Evolutionary conservation across 2,113 vertebrate species (phyloP).

Genomic region (Porphyrio hochstetteri): DNA sequence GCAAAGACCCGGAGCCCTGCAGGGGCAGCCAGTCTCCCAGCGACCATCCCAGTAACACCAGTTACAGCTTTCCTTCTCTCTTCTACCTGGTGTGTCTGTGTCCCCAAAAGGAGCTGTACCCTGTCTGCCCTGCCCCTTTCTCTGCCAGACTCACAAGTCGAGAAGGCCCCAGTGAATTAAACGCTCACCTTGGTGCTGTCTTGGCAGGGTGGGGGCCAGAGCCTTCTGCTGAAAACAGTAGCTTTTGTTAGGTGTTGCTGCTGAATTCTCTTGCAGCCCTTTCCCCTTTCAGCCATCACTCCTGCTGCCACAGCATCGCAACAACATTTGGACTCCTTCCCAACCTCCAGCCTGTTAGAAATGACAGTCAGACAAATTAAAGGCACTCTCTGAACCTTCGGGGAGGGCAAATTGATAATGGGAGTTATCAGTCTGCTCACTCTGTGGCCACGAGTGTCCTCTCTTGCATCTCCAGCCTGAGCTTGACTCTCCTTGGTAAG

Average conservation of each 20-base stretch:
- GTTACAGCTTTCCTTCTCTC: not conserved
- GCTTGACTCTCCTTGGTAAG: accelerated
- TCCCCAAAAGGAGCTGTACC: not conserved
- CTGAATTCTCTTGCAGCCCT: not conserved
- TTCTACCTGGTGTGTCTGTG: accelerated
- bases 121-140: accelerated
- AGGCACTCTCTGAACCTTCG: accelerated
- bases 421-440: accelerated
- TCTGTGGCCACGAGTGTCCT: accelerated
- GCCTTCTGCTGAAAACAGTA: not conserved
- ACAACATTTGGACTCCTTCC: accelerated
- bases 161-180: not conserved
- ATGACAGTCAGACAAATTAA: not conserved
- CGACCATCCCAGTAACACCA: not conserved
- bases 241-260: not conserved
- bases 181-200: accelerated
- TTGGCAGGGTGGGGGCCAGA: not conserved
- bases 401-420: not conserved
- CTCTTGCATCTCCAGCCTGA: accelerated
- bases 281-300: not conserved
- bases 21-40: not conserved
- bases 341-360: not conserved
- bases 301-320: not conserved
- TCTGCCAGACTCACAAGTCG: not conserved
- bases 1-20: not conserved